A percentile compares a stretch with the other conserved stretches of the same genome.
Conservation (phyloP, 1,140 invertebrate genomes). For the Teleogryllus occipitalis region DNA sequence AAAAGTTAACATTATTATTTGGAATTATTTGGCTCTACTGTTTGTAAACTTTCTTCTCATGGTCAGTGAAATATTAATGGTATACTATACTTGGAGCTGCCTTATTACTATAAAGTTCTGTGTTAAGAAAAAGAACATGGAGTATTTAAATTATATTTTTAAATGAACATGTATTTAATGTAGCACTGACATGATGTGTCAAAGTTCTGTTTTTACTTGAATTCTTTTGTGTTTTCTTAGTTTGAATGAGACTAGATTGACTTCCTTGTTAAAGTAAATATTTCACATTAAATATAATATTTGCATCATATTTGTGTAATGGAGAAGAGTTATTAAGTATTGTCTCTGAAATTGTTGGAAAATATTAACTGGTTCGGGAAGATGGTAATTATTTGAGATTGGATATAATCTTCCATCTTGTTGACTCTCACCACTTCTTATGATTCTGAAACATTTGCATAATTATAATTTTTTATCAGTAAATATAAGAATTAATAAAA, state of each 20-base stretch:
- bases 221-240: too few relatives aligned
- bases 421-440: not conserved
- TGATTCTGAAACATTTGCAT: conserved; percentile 1
- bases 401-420: not conserved
- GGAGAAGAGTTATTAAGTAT: too few relatives aligned
- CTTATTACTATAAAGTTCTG: not conserved
- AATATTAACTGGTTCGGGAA: not conserved
- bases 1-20: not conserved
- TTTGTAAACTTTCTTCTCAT: not conserved
- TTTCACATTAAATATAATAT: too few relatives aligned
- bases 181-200: too few relatives aligned
- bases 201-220: too few relatives aligned
- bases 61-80: not conserved
- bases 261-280: too few relatives aligned
- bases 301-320: too few relatives aligned
- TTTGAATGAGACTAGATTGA: too few relatives aligned
- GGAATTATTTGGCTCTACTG: not conserved
- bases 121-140: too few relatives aligned
- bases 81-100: not conserved
- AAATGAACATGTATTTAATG: too few relatives aligned
- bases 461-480: conserved; percentile 2
- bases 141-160: too few relatives aligned
- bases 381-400: not conserved
- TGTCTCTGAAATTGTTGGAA: too few relatives aligned
- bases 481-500: conserved; percentile 2